Evolutionary conservation across 2,888 invertebrate genomes (phyloP), one percentile per base, ranked within the genome.

Genomic region (Cephalotes varians): DNA sequence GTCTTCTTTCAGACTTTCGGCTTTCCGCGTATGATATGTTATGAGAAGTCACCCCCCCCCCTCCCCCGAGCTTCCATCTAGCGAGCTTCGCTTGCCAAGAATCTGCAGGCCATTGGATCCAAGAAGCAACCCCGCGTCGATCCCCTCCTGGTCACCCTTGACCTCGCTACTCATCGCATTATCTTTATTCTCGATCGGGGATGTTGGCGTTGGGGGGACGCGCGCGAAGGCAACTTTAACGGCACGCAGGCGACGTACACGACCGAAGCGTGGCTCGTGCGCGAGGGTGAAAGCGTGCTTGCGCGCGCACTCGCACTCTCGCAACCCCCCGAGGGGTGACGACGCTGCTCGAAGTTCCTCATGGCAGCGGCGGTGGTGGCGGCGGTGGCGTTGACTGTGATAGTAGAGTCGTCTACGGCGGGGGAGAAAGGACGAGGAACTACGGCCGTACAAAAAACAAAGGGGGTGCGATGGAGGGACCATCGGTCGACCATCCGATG

Each of bases 121-220:
- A 34, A 49, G 73, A 73, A 31, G 44, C 73, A 37, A 51, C 51
- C 54, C n/a, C 69, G 69, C 69, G 40, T 31, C 15, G 12, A 15
- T 37, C 28, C 37, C 25, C n/a, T 54, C 7, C 18, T 21, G 40
- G 21, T 67, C 77, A 73, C 37, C 49, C 25, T 25, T 64, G 49
- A 65, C 49, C 77, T 18, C 40, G 28, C 65, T 62, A 28, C 73
- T 81, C 84, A 58, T 47, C 51, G 73, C 73, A 81, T 84, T 81
- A 87, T 87, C 87, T 87, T 47, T 80, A 86, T 83, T 85, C 81
- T 82, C 86, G 49, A 86, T 87, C 82, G 67, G 60, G 54, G 64
- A 79, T 71, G 51, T 71, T 58, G 83, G 60, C 31, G 73, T 77
- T 56, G 40, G 77, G 74, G 82, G 80, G 84, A 84, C 84, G 87